Evolutionary conservation across 2,113 vertebrate genomes (phyloP).

Genomic region (Coturnix japonica): DNA sequence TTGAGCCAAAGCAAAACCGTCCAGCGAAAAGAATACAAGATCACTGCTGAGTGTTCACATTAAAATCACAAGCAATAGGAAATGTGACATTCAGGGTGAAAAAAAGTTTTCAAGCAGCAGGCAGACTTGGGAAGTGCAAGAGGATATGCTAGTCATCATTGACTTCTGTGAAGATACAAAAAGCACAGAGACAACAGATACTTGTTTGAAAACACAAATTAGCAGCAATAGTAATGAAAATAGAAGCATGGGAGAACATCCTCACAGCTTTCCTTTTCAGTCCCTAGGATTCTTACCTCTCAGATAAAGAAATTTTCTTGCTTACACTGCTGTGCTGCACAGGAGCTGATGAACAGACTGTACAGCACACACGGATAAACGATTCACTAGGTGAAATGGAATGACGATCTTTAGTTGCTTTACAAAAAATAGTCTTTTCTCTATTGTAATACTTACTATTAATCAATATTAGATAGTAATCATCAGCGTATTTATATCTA

Average conservation of each 20-base stretch:
- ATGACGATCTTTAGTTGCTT: neutral
- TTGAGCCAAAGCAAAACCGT: conserved; percentile 16
- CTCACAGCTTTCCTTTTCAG: neutral
- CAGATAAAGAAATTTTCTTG: neutral
- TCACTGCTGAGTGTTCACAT: neutral
- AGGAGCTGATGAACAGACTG: neutral
- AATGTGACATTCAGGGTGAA: neutral
- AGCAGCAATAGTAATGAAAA: neutral
- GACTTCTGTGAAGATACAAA: conserved; percentile 1
- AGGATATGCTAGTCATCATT: neutral
- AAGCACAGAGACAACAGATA: neutral
- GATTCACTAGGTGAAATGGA: neutral
- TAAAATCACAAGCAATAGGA: neutral
- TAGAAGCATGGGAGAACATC: neutral
- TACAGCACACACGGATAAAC: neutral
- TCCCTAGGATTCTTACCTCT: neutral
- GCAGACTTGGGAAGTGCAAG: neutral
- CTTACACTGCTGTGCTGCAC: neutral
- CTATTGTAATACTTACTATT: neutral
- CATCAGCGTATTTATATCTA: neutral
- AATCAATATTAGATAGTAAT: neutral
- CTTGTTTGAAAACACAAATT: neutral
- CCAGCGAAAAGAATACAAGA: conserved; percentile 8
- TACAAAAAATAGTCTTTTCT: neutral
- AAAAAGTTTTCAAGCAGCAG: neutral